Evolutionary conservation across 2,888 invertebrate species (phyloP).

Genomic region (Empis livida): DNA sequence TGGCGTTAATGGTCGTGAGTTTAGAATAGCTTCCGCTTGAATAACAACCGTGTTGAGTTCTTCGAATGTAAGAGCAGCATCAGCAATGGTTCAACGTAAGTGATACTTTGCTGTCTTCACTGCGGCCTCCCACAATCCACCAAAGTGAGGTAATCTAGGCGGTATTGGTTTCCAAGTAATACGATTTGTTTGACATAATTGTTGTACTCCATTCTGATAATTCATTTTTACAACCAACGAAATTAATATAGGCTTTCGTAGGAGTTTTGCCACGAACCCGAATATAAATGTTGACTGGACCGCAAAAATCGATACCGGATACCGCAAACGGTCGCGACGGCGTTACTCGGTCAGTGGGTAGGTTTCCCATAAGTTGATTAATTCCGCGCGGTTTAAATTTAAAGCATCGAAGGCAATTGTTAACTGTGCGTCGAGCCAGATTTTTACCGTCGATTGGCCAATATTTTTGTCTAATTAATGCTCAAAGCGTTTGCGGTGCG

Average conservation of each 20-base stretch:
- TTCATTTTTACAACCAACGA: slow-evolving; percentile 7
- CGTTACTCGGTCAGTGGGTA: slow-evolving; percentile 12
- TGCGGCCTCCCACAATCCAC: slow-evolving; percentile 13
- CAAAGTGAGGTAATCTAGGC: slow-evolving; percentile 11
- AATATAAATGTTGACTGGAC: slow-evolving; percentile 9
- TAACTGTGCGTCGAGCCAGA: slow-evolving; percentile 2
- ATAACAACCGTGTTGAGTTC: slow-evolving; percentile 12
- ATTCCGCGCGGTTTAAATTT: not conserved
- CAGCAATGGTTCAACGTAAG: slow-evolving; percentile 8
- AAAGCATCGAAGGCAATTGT: slow-evolving; percentile 7
- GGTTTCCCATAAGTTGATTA: slow-evolving; percentile 15
- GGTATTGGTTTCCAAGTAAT: slow-evolving; percentile 10
- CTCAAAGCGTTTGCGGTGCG: not conserved
- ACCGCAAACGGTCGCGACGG: not conserved
- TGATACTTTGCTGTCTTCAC: slow-evolving; percentile 13
- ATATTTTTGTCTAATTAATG: slow-evolving; percentile 9
- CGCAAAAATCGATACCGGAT: slow-evolving; percentile 1
- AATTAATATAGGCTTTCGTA: slow-evolving; percentile 4
- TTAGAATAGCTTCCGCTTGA: slow-evolving; percentile 16
- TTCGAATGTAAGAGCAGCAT: slow-evolving; percentile 9
- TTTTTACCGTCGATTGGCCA: slow-evolving; percentile 11
- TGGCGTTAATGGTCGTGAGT: slow-evolving; percentile 14
- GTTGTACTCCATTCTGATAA: not conserved
- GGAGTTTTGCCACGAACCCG: slow-evolving; percentile 8
- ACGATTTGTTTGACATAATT: not conserved